These are phyloP conservation scores for Calameuta idolon DNA, from an alignment of 2,888 invertebrate genomes.

Conservation along the genomic window DNA sequence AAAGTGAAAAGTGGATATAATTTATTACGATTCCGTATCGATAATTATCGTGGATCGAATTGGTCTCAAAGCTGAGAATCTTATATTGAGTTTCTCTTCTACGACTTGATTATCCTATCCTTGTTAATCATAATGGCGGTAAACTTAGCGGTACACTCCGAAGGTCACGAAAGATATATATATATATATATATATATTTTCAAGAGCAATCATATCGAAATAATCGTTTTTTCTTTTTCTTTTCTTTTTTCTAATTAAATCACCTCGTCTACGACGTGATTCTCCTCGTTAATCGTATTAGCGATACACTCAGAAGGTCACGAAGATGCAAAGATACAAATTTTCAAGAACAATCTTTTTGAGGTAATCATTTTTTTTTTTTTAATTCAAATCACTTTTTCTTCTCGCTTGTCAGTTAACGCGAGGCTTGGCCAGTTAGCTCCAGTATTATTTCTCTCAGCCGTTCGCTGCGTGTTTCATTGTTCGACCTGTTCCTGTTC, in stretches of 20 bases:
- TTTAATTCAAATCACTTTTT: background rate
- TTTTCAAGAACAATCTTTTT: background rate
- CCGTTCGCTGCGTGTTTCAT: background rate
- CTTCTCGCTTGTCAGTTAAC: background rate
- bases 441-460: background rate
- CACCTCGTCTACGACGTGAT: background rate
- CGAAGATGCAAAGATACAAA: background rate
- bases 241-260: background rate
- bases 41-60: background rate
- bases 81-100: background rate
- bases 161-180: background rate
- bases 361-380: background rate
- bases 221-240: background rate
- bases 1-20: background rate
- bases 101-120: too few species aligned
- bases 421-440: background rate
- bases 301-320: background rate
- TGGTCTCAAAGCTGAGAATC: background rate
- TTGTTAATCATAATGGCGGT: background rate
- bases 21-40: background rate
- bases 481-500: background rate
- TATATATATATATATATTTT: background rate
- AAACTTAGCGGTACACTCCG: background rate
- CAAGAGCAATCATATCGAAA: background rate
- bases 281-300: background rate